A percentile compares a stretch with the other conserved stretches of the same genome.
phyloP scores from a whole-genome alignment of 2,888 invertebrate genomes.

The Synanthedon andrenaeformis region DNA sequence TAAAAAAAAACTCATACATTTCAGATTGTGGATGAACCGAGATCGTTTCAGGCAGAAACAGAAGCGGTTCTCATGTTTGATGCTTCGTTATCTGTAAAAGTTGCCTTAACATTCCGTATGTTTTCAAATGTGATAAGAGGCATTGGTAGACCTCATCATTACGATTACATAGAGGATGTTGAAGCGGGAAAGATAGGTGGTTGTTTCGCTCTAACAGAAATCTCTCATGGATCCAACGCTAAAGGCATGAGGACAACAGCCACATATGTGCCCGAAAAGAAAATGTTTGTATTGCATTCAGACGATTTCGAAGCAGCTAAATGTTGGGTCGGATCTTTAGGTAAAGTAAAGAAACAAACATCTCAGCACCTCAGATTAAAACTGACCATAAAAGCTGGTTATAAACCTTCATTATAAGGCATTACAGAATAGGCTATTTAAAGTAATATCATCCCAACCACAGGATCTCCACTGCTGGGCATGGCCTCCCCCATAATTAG shows the following conservation, averaged over 20 bases:
- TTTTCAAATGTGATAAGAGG: conserved; percentile 75
- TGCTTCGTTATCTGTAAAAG: conserved; percentile 74
- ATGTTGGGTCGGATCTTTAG: conserved; percentile 88
- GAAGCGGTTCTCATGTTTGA: conserved; percentile 72
- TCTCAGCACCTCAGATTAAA: no score
- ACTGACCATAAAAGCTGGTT: no score
- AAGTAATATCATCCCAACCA: no score
- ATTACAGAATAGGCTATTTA: no score
- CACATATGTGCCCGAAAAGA: conserved; percentile 78
- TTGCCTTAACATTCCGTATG: conserved; percentile 75
- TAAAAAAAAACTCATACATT: conserved; percentile 6
- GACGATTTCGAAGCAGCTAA: conserved; percentile 93
- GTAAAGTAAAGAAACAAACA: conserved; percentile 31
- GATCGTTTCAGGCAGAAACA: conserved; percentile 51
- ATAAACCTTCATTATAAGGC: no score
- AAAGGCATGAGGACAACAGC: conserved; percentile 89
- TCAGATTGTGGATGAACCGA: conserved; percentile 62
- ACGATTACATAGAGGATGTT: conserved; percentile 57
- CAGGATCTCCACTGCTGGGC: no score
- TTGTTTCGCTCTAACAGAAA: conserved; percentile 88
- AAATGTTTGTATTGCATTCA: conserved; percentile 85
- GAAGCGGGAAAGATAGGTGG: conserved; percentile 47
- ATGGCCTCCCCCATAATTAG: no score
- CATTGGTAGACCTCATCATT: conserved; percentile 75
- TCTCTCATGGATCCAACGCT: conserved; percentile 92